Conservation (phyloP, 2,797 vertebrate genomes). For the Pipistrellus pipistrellus region DNA sequence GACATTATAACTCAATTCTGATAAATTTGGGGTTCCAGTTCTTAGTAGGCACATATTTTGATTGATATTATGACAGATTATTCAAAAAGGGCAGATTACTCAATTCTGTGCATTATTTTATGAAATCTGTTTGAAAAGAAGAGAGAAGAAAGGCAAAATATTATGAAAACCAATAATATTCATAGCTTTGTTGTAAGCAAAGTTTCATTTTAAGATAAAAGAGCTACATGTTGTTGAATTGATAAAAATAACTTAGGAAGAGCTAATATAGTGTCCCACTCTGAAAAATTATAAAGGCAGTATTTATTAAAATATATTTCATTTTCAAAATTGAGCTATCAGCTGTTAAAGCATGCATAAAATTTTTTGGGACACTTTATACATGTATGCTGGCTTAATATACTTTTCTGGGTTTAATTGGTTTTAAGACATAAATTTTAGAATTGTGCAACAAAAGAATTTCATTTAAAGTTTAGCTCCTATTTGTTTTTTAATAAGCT, state of each 20-base stretch:
- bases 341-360: too few species aligned
- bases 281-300: too few species aligned
- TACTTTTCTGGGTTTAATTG: not conserved
- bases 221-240: not conserved
- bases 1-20: not conserved
- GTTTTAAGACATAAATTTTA: constrained; percentile 28
- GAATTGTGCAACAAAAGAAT: not conserved
- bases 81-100: not conserved
- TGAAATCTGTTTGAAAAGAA: constrained; percentile 28
- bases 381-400: not conserved
- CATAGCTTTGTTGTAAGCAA: not conserved
- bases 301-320: too few species aligned
- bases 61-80: not conserved
- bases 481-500: not conserved
- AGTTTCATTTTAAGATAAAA: constrained; percentile 52
- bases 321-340: too few species aligned
- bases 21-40: not conserved
- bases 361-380: too few species aligned
- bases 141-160: not conserved
- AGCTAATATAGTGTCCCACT: not conserved
- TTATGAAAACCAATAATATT: constrained; percentile 43
- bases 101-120: constrained; percentile 16
- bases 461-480: constrained; percentile 17
- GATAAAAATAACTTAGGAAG: constrained; percentile 38
- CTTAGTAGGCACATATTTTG: not conserved